Percentiles rank a stretch among this genome's conserved stretches.
These are phyloP conservation scores for Pavo muticus DNA, from an alignment of 2,113 vertebrate genomes.

Conservation along the genomic window DNA sequence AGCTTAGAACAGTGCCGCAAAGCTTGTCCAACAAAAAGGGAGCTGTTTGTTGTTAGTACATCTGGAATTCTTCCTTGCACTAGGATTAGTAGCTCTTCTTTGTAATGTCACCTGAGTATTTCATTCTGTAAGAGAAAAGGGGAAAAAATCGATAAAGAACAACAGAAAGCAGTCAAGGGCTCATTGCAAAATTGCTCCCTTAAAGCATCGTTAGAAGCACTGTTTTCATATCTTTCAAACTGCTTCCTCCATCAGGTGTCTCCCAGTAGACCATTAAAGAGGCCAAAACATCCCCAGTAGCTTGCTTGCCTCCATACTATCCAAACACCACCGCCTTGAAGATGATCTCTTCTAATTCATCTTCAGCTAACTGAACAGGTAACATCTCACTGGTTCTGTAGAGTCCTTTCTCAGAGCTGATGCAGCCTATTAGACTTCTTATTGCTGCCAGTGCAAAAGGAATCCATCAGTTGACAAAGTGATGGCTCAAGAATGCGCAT, in stretches of 20 bases:
- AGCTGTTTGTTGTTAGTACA: background rate
- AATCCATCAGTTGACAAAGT: background rate
- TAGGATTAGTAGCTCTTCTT: background rate
- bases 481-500: background rate
- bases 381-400: background rate
- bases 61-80: background rate
- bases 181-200: slow-evolving; percentile 45
- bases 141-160: background rate
- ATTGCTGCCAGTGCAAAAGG: background rate
- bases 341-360: slow-evolving; percentile 7
- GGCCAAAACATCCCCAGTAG: slow-evolving; percentile 19
- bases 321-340: background rate
- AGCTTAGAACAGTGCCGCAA: background rate
- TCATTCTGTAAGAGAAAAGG: background rate
- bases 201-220: slow-evolving; percentile 24
- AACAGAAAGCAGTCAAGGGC: slow-evolving; percentile 36
- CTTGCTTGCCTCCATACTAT: background rate
- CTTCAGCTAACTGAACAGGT: background rate
- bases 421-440: background rate
- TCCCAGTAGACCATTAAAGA: slow-evolving; percentile 36
- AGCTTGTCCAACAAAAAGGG: background rate
- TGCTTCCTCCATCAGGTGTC: background rate
- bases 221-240: slow-evolving; percentile 33
- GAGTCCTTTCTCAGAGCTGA: background rate
- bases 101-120: background rate